Conservation (phyloP, 1,140 invertebrate genomes). For the Saccostrea cuccullata region DNA sequence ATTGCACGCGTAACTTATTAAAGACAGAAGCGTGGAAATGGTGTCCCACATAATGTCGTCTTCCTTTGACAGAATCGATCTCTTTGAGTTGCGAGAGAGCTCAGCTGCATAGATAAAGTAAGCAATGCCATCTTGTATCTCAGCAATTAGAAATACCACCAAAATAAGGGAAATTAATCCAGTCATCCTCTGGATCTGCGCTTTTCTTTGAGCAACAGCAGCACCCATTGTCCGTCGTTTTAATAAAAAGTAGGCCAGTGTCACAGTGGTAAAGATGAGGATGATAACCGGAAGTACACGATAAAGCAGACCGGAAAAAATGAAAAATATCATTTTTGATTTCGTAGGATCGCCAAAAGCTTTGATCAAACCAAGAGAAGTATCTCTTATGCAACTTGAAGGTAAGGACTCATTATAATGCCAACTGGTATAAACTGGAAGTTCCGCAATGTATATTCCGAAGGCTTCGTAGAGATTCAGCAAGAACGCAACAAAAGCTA, state of each 20-base stretch:
- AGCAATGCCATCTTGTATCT: conserved; percentile 52
- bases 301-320: conserved; percentile 29
- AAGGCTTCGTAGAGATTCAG: conserved; percentile 44
- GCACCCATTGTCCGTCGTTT: not conserved
- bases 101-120: conserved; percentile 54
- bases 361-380: not conserved
- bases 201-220: not conserved
- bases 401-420: conserved; percentile 1
- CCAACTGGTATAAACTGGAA: not conserved
- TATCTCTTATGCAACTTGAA: not conserved
- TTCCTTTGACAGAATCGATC: conserved; percentile 44
- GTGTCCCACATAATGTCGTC: conserved; percentile 46
- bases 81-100: conserved; percentile 3
- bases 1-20: conserved; percentile 49
- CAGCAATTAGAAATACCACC: conserved; percentile 45
- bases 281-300: conserved; percentile 43
- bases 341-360: conserved; percentile 8
- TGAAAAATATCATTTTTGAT: conserved; percentile 39
- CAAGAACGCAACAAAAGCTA: conserved; percentile 32
- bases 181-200: conserved; percentile 29
- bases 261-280: conserved; percentile 43
- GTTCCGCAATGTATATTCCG: conserved; percentile 35
- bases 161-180: conserved; percentile 41
- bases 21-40: conserved; percentile 27
- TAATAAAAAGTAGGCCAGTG: not conserved